These are phyloP conservation scores for Chondrilla cf. caribensis DNA, from an alignment of 37 sponge, comb jelly and placozoan genomes.

Conservation along the genomic window DNA sequence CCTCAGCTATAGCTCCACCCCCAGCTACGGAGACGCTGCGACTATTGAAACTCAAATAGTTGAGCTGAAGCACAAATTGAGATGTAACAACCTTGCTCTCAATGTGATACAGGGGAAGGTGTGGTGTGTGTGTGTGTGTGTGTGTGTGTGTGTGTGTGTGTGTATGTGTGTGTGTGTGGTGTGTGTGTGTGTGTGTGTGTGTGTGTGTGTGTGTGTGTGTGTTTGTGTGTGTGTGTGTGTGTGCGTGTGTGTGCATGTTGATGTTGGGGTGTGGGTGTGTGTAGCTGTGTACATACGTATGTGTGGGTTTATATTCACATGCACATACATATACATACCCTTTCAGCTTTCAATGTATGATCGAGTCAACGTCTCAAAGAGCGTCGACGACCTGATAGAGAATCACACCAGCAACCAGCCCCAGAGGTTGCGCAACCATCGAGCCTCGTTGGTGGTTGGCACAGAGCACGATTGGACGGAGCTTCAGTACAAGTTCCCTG, in stretches of 20 bases:
- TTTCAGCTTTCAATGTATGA: background rate
- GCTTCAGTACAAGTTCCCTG: slow-evolving; percentile 39
- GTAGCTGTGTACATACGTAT: background rate
- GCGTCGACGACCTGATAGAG: background rate
- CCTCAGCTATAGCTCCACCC: background rate
- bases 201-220: no score
- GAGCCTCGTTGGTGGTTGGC: slow-evolving; percentile 34
- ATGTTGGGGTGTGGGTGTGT: background rate
- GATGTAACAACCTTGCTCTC: no score
- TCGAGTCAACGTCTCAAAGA: background rate
- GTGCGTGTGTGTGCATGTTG: background rate
- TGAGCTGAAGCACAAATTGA: no score
- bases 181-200: no score
- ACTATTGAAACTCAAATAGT: background rate
- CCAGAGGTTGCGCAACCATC: background rate
- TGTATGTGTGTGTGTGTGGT: no score
- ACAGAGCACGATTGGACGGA: slow-evolving; percentile 55
- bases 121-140: no score
- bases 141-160: no score
- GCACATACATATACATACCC: background rate
- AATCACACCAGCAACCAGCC: no score
- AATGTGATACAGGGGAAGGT: no score
- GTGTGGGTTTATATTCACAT: background rate
- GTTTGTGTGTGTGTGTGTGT: no score
- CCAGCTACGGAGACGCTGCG: background rate